Evolutionary conservation across 37 sponge, comb jelly and placozoan species (phyloP), one percentile per base, ranked within the genome.

Genomic region (Halichondria panicea): DNA sequence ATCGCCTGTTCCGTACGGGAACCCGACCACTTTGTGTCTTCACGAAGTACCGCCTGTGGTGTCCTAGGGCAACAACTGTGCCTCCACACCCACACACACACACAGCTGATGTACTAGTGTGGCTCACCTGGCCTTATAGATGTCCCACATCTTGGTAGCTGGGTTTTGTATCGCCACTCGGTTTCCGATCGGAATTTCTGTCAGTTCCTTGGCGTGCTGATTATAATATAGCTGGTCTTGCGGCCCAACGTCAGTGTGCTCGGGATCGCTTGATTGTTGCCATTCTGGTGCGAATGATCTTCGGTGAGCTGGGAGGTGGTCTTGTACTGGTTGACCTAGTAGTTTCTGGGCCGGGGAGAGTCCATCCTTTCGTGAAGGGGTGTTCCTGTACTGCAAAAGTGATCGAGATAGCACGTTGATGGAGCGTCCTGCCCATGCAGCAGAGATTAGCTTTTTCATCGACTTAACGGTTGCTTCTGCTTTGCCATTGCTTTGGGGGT

Each of bases 401-500:
- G 68, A 35, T 21, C 78, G 66, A 28, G 54, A 30, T 2, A 77
- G 56, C 31, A 45, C 30, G 39, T 66, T 25, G 31, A 70, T 19
- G 19, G 21, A 15, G 38, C 36, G 19, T 13, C 43, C 18, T 8
- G 9, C 34, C 59, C 61, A 74, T 34, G 75, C 62, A 57, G 59
- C 62, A 13, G 22, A 43, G 39, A 74, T 74, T 9, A 76, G 36
- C 50, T 63, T 61, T 31, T 76, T 76, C 52, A 76, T 63, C 7
- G 79, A 56, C 24, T 69, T 68, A 4, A 67, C 69, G 30, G 76
- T 43, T 4, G 76, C 43, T 25, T 75, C 76, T 62, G 65, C 76
- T 27, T 62, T 75, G 8, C 74, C 77, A 44, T 76, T 76, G 48
- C 68, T 66, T 32, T 78, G 69, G 48, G 79, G 69, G 59, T 78